phyloP scores from a whole-genome alignment of 2,113 vertebrate species.

The Mus spicilegus region DNA sequence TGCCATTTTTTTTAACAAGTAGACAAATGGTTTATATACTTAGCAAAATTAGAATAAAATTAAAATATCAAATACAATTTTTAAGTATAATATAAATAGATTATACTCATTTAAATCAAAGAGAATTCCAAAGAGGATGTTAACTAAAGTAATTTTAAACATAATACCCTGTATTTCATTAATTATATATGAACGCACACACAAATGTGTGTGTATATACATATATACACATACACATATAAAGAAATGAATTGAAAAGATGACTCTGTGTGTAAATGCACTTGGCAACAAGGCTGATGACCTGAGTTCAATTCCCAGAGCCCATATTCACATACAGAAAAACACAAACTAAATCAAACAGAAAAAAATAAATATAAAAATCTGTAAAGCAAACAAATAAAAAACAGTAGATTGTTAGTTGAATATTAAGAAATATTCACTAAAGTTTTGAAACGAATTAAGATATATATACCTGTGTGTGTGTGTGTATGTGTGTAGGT shows the following conservation, averaged over 20 bases:
- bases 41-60: constrained; percentile 19
- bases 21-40: background rate
- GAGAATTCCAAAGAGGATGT: background rate
- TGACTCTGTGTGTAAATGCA: background rate
- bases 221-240: background rate
- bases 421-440: constrained; percentile 7
- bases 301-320: background rate
- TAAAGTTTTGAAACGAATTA: constrained; percentile 28
- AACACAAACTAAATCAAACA: background rate
- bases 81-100: background rate
- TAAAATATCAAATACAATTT: background rate
- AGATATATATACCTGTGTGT: background rate
- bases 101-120: background rate
- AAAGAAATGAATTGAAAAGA: background rate
- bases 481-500: too few species aligned
- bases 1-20: background rate
- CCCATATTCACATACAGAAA: background rate
- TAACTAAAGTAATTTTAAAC: background rate
- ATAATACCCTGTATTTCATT: background rate
- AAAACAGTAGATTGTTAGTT: background rate
- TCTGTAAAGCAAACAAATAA: background rate
- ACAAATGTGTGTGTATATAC: background rate
- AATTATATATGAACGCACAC: background rate
- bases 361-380: background rate
- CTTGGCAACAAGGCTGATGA: background rate